Conservation (phyloP, 2,797 vertebrate genomes). For the Myotis daubentonii region DNA sequence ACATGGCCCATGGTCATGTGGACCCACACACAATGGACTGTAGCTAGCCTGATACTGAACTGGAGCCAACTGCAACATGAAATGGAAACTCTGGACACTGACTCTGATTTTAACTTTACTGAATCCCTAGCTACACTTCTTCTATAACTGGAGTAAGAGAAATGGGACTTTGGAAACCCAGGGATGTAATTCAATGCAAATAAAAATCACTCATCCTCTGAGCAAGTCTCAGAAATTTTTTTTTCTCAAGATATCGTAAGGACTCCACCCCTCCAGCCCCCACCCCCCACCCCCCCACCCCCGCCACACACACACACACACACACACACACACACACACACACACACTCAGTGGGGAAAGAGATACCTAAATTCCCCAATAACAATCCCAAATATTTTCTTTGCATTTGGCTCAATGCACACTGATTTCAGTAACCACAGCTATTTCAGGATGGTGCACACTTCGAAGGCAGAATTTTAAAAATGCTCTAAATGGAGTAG, state of each 20-base stretch:
- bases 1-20: background rate
- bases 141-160: background rate
- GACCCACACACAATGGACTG: background rate
- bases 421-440: conserved; percentile 5
- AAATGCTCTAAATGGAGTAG: background rate
- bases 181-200: background rate
- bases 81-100: background rate
- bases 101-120: background rate
- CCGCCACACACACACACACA: too few relatives aligned
- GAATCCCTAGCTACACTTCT: background rate
- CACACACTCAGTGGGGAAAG: background rate
- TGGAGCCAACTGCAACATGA: background rate
- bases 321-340: background rate
- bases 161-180: background rate
- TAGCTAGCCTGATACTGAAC: background rate
- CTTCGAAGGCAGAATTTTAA: conserved; percentile 2
- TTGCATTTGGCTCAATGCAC: background rate
- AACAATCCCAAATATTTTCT: background rate
- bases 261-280: background rate
- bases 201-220: background rate
- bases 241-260: background rate
- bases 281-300: too few relatives aligned
- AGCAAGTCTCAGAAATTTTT: background rate
- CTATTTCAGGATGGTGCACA: background rate
- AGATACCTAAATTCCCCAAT: background rate